Percentiles rank a stretch among this genome's conserved stretches.
phyloP scores from a whole-genome alignment of 2,797 vertebrate species.

The Novumbra hubbsi region DNA sequence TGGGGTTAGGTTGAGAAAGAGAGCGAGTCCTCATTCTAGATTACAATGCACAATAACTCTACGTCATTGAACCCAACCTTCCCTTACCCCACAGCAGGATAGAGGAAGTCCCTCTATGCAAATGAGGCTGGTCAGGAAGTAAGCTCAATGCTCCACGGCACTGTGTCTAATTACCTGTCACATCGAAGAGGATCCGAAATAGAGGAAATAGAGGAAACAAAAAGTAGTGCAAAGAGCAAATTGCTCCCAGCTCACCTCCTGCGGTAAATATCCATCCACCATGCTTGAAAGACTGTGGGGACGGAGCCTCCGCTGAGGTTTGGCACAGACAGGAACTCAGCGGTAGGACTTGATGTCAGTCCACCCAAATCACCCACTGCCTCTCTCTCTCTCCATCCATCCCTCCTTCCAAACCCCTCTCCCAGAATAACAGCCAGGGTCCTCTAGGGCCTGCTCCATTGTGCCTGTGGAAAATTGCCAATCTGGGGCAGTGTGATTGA shows the following conservation, averaged over 20 bases:
- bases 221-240: constrained; percentile 50
- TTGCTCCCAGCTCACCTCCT: constrained; percentile 46
- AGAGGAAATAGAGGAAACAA: constrained; percentile 18
- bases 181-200: constrained; percentile 25
- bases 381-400: constrained; percentile 14
- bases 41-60: constrained; percentile 26
- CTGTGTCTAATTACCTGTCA: constrained; percentile 42
- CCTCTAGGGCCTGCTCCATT: constrained; percentile 64
- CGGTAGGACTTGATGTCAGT: too few relatives aligned
- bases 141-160: constrained; percentile 17
- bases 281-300: constrained; percentile 53
- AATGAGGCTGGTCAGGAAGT: constrained; percentile 34
- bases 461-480: constrained; percentile 73
- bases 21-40: constrained; percentile 3
- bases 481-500: constrained; percentile 71
- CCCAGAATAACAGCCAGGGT: constrained; percentile 60
- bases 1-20: neutral
- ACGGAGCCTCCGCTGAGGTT: constrained; percentile 21
- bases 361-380: neutral
- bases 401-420: constrained; percentile 20
- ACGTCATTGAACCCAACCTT: constrained; percentile 25
- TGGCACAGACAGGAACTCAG: constrained; percentile 25
- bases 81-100: constrained; percentile 27
- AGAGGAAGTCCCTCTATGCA: constrained; percentile 46
- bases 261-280: constrained; percentile 55